Base-by-base conservation (phyloP, 2,113 vertebrate species). In the Ariopsis seemanni region DNA sequence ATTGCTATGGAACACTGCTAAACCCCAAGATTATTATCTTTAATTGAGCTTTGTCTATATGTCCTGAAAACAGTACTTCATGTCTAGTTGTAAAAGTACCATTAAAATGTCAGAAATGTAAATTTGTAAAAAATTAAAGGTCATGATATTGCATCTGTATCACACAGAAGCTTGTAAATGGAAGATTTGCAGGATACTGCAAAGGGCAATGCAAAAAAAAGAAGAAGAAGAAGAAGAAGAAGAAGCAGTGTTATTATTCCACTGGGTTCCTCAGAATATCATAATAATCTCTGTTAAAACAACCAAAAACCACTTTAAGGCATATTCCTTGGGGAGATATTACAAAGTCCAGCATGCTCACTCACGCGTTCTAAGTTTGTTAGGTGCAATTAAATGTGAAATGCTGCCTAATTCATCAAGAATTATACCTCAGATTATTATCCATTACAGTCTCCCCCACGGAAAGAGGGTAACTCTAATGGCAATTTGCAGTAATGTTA, bases 401-500 rank as follows among this genome's bases (percentile, higher is more conserved):
- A 92, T 92, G 93, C 93, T 89, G 93, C 92, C 93, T 89, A 91
- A 95, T 94, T 91, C 89, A 94, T 94, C 90, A 89, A 88, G 91
- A 92, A 94, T 94, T 92, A 94, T 94, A 91, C 89, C 90, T 90
- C 93, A 93, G 93, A 93, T 93, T 93, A 94, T 92, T 91, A 91
- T 94, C 93, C 93, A 95, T 95, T 95, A 94, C 93, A 92, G 55
- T 92, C 90, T 88, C 60, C 84, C 48, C 91, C 91, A 89, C 25
- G 65, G 62, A 90, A 84, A 84, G 50, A 92, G 93, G 91, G 89
- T 91, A 94, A 95, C 89, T 94, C 96, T 95, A 95, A 94, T 95
- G 94, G 94, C 93, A 93, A 95, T 96, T 95, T 97, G 94, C 94
- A 93, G 93, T 94, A 94, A 95, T 94, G 93, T 93, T 92, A 91